phyloP scores from a whole-genome alignment of 2,797 vertebrate genomes.

The Lophius americanus region DNA sequence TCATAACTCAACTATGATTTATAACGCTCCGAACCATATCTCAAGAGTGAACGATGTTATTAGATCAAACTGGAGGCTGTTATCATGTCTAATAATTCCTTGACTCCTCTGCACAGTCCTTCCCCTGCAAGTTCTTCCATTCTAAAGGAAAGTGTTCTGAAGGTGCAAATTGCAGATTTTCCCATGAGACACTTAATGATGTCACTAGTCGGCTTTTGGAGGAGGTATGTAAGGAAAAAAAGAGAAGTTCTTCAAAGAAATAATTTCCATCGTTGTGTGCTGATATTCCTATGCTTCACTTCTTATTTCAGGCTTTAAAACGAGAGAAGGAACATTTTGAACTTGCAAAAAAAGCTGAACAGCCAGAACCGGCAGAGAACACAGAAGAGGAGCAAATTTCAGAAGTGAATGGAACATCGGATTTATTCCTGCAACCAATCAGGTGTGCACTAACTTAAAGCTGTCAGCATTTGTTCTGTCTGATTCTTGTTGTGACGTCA shows the following conservation, averaged over 20 bases:
- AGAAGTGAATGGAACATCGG: background rate
- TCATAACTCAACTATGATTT: too few relatives aligned
- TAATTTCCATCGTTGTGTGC: background rate
- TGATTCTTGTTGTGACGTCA: too few relatives aligned
- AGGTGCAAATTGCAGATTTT: constrained; percentile 89
- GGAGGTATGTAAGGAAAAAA: constrained; percentile 78
- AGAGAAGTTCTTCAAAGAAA: background rate
- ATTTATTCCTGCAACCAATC: constrained; percentile 19
- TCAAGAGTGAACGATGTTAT: too few relatives aligned
- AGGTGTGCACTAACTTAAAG: constrained; percentile 38
- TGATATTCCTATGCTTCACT: background rate
- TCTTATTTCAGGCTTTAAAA: constrained; percentile 47
- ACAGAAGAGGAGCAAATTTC: constrained; percentile 13
- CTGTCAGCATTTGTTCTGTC: too few relatives aligned
- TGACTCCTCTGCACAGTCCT: constrained; percentile 85
- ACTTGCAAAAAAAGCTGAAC: constrained; percentile 37
- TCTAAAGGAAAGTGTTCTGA: constrained; percentile 84
- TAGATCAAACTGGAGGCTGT: too few relatives aligned
- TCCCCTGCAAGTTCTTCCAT: constrained; percentile 95
- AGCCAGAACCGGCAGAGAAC: background rate
- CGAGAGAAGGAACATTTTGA: constrained; percentile 3
- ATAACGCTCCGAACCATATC: too few relatives aligned
- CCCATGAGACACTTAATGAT: constrained; percentile 88
- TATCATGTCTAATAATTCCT: constrained; percentile 69
- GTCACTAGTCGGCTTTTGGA: constrained; percentile 85